Evolutionary conservation across 1,140 invertebrate genomes (phyloP), one percentile per base, ranked within the genome.

Genomic region (Planococcus citri): DNA sequence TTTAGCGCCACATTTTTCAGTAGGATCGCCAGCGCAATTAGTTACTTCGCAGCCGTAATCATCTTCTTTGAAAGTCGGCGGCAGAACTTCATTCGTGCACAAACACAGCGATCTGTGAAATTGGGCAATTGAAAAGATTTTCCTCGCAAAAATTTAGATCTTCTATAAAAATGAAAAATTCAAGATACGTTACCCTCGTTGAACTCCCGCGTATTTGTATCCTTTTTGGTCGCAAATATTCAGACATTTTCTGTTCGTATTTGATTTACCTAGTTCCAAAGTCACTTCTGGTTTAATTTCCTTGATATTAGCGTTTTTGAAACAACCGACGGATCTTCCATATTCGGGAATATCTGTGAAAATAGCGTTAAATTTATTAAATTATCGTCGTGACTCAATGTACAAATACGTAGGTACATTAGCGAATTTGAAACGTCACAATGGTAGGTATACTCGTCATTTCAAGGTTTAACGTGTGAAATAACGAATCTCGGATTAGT

Each of bases 221-320:
- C 69, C 69, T 51, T 38, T 70, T 27, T 58, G 69, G 20, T 61
- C 70, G 38, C 72, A 73, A 25, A 51, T 68, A 27, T 69, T 71
- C 14, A 72, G 24, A 64, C 71, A 67, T 6, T 12, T 12, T 14
- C 61, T 1, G 22, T 22, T 22, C n/a, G 61, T 21, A 14, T 67
- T 67, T 12, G 61, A 9, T 27, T 67, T 67, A n/a, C 6, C 4
- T 22, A 67, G 14, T 6, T 67, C 61, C 24, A 67, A 67, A 3
- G 61, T 27, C 27, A 22, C 22, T 4, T 67, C 14, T 22, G 27
- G 61, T 67, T 25, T 20, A 3, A 22, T 27, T 12, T 25, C 24
- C 14, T 67, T 67, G 61, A 4, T 25, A 20, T 22, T 22, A 3
- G 22, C 24, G 14, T 67, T 27, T 27, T 67, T 27, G 61, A 22